Evolutionary conservation across 2,113 vertebrate genomes (phyloP).

Genomic region (Aphyosemion australe): DNA sequence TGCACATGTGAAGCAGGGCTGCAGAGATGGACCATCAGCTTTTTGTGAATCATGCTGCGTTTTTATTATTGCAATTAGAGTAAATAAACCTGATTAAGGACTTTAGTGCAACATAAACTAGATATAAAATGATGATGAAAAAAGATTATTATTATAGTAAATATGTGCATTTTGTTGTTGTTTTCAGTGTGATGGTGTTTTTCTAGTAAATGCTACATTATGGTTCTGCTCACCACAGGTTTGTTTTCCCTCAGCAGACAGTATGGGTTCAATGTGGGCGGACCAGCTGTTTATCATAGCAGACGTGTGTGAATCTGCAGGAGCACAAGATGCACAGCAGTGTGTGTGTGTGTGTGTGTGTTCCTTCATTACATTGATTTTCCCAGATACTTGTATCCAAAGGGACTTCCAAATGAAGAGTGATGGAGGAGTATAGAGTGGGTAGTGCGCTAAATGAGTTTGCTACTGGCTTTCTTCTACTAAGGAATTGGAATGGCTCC

Average conservation of each 20-base stretch:
- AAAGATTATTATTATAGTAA: background rate
- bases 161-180: background rate
- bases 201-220: background rate
- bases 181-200: background rate
- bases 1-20: background rate
- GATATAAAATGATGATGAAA: background rate
- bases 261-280: background rate
- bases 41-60: background rate
- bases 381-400: background rate
- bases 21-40: background rate
- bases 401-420: background rate
- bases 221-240: background rate
- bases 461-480: background rate
- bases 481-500: background rate
- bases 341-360: background rate
- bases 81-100: background rate
- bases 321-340: background rate
- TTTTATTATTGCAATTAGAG: background rate
- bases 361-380: background rate
- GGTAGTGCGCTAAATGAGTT: background rate
- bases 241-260: background rate
- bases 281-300: background rate
- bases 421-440: background rate
- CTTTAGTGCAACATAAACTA: background rate
- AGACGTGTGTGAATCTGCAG: slow-evolving; percentile 1